phyloP scores from a whole-genome alignment of 2,113 vertebrate species.

The Fulmarus glacialis region DNA sequence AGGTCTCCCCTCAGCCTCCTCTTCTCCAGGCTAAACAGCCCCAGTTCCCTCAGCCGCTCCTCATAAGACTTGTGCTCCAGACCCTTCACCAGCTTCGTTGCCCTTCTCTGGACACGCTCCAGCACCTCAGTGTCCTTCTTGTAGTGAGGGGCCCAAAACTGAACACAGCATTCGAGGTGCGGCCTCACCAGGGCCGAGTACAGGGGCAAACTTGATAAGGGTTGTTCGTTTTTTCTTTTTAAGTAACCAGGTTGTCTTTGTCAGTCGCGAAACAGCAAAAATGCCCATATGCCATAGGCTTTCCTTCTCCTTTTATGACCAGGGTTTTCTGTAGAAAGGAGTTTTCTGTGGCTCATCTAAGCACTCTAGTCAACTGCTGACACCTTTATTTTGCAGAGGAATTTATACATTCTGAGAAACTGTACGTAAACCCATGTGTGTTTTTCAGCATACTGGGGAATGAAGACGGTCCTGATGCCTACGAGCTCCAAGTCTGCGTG shows the following conservation, averaged over 20 bases:
- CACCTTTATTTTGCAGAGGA: neutral
- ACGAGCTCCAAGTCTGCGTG: constrained; percentile 94
- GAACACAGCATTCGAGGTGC: too few species aligned
- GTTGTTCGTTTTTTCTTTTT: neutral
- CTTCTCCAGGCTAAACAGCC: too few species aligned
- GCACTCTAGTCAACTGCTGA: neutral
- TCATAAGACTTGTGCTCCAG: too few species aligned
- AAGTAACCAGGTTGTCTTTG: neutral
- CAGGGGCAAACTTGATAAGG: too few species aligned
- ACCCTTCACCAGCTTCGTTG: too few species aligned
- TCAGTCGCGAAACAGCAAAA: neutral
- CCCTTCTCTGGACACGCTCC: too few species aligned
- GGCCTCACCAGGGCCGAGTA: too few species aligned
- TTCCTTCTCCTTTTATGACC: neutral
- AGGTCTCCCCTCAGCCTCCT: too few species aligned
- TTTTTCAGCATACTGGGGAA: constrained; percentile 88
- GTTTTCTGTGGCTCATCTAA: neutral
- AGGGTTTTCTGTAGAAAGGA: neutral
- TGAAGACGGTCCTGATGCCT: constrained; percentile 91
- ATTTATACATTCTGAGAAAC: neutral
- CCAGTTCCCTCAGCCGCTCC: too few species aligned
- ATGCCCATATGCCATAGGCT: neutral
- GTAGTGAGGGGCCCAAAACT: too few species aligned
- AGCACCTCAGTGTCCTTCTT: too few species aligned
- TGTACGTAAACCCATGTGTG: neutral